Evolutionary conservation across 2,113 vertebrate species (phyloP), one percentile per base, ranked within the genome.

Genomic region (Haliaeetus leucogaster): DNA sequence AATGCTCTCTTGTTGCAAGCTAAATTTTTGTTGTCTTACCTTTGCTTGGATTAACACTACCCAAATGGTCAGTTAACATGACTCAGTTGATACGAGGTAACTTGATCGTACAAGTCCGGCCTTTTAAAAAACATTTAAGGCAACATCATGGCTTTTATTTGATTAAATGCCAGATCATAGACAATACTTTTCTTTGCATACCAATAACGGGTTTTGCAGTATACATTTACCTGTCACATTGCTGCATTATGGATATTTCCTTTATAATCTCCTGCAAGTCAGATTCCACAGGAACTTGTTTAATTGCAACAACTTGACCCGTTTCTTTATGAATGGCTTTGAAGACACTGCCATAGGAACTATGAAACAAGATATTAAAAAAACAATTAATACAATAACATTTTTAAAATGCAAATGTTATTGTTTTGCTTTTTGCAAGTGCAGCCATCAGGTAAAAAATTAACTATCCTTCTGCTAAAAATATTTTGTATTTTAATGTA

Each of bases 241-340:
- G 99, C 89, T 99, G 99, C 99, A 99, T 99, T 88, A 99, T 99
- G 82, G 99, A 99, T 96, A 99, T 99, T 90, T 99, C 99, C 95
- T 99, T 99, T 94, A 99, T 99, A 91, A 99, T 99, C 96, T 99
- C 99, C 91, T 99, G 99, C n/a, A 99, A 98, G 91, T 99, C 99
- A 2, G 99, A 99, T 95, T 99, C 99, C 96, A 99, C 99, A 10
- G 99, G 99, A 97, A 99, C 99, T 96, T 99, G 99, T 79, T 99
- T 99, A 97, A 99, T 99, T 59, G 99, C 99, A 67, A 99, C 99
- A 30, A 99, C 99, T 96, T 99, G 99, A 66, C 99, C 99, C 0
- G 99, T 99, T 98, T 99, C 99, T 96, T 99, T 99, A 94, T 99
- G 99, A 96, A 99, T 98, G 59, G 99, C 99, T 98, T 99, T 99